phyloP scores from a whole-genome alignment of 2,888 invertebrate species.

The Quadroppia sp. region DNA sequence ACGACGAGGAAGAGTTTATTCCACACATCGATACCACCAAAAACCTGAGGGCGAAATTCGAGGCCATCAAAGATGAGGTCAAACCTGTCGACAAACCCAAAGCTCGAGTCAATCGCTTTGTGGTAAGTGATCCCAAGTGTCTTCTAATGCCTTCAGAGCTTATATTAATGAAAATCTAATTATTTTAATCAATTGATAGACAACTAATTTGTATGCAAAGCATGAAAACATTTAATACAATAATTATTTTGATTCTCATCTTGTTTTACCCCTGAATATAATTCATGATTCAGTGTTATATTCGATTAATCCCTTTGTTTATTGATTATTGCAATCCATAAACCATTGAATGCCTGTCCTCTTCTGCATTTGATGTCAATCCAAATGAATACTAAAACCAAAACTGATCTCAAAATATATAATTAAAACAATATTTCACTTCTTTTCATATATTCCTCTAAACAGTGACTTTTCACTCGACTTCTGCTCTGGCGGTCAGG shows the following conservation, averaged over 20 bases:
- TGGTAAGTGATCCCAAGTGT: slow-evolving; percentile 63
- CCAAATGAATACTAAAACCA: too few species aligned
- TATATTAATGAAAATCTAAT: not conserved
- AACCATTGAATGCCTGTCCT: not conserved
- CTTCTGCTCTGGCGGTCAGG: not conserved
- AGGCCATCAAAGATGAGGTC: slow-evolving; percentile 65
- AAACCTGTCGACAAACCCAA: slow-evolving; percentile 56
- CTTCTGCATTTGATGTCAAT: too few species aligned
- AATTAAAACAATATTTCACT: too few species aligned
- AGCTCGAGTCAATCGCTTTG: slow-evolving; percentile 81
- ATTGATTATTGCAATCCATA: not conserved
- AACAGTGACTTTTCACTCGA: slow-evolving; percentile 16
- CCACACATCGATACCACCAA: slow-evolving; percentile 69
- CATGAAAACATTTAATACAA: not conserved
- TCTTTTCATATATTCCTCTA: not conserved
- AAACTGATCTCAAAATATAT: too few species aligned
- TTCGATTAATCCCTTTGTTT: too few species aligned
- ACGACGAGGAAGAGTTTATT: slow-evolving; percentile 52
- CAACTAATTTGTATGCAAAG: not conserved
- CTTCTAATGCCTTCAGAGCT: not conserved
- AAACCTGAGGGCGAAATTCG: slow-evolving; percentile 75
- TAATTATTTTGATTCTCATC: not conserved
- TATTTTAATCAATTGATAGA: not conserved
- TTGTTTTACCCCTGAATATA: too few species aligned
- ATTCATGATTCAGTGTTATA: too few species aligned